These are phyloP conservation scores for Bilobella aurantiaca DNA, from an alignment of 1,140 invertebrate genomes.

Conservation along the genomic window DNA sequence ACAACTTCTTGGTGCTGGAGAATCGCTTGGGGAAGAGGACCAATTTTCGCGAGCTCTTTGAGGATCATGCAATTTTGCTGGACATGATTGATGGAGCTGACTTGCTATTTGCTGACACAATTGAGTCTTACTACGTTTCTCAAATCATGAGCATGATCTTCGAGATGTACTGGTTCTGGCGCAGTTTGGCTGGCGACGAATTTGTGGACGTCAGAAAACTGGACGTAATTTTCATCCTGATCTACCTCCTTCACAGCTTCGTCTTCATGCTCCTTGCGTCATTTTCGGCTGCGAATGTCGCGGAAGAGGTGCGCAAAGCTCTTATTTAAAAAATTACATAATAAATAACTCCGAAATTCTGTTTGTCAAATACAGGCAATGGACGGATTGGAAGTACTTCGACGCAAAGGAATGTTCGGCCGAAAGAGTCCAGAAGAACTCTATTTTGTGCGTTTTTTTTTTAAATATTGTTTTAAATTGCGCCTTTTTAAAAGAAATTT, in stretches of 20 bases:
- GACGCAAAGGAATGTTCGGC: constrained; percentile 14
- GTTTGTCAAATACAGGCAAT: neutral
- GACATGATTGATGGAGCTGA: constrained; percentile 18
- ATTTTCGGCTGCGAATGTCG: neutral
- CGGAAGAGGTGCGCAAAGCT: constrained; percentile 6
- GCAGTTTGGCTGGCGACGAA: neutral
- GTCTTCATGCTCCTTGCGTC: neutral
- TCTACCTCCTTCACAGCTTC: constrained; percentile 7
- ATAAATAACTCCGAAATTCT: no score
- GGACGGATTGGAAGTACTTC: constrained; percentile 21
- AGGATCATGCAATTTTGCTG: constrained; percentile 15
- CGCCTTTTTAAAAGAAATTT: neutral
- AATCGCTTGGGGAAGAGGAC: constrained; percentile 9
- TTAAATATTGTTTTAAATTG: neutral
- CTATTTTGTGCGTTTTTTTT: constrained; percentile 3
- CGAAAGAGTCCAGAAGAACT: constrained; percentile 15
- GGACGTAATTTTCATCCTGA: constrained; percentile 8
- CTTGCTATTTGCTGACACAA: constrained; percentile 12
- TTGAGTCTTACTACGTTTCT: constrained; percentile 16
- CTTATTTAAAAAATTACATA: no score
- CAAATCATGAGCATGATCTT: constrained; percentile 13
- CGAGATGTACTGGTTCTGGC: constrained; percentile 16
- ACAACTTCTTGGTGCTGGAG: neutral
- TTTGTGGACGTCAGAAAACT: constrained; percentile 2
- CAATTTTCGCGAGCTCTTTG: constrained; percentile 16